Evolutionary conservation across 53 echinoderm and acorn worm species (phyloP).

Genomic region (Patiria pectinifera): DNA sequence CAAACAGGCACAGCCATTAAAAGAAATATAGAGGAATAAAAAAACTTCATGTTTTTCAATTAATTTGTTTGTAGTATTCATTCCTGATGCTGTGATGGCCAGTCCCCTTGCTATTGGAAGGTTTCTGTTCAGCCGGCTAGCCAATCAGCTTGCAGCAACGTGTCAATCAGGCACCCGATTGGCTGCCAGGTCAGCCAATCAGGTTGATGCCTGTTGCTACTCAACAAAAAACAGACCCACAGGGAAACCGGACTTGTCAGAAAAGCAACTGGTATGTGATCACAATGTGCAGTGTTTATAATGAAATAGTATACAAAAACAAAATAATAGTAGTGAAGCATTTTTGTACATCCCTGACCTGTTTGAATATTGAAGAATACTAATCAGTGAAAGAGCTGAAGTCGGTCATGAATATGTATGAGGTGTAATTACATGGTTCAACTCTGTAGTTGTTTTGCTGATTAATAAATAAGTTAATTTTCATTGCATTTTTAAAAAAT

Average conservation of each 20-base stretch:
- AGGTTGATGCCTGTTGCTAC: not conserved
- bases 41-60: not conserved
- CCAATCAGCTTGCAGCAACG: conserved; percentile 12
- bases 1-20: no score
- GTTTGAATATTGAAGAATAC: no score
- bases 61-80: not conserved
- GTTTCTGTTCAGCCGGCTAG: not conserved
- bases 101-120: not conserved
- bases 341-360: no score
- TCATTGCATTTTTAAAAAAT: no score
- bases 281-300: no score
- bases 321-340: no score
- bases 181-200: conserved; percentile 32
- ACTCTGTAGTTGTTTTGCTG: no score
- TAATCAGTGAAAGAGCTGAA: no score
- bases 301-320: no score
- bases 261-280: conserved; percentile 42
- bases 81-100: conserved; percentile 12
- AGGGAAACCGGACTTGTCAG: conserved; percentile 26
- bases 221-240: not conserved
- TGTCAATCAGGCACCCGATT: not conserved
- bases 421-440: not conserved
- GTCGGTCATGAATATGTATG: not conserved
- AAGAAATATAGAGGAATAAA: not conserved
- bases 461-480: no score